A percentile compares a stretch with the other conserved stretches of the same genome.
These are phyloP conservation scores for Malurus alboscapulatus DNA, from an alignment of 2,113 vertebrate species.

Conservation along the genomic window DNA sequence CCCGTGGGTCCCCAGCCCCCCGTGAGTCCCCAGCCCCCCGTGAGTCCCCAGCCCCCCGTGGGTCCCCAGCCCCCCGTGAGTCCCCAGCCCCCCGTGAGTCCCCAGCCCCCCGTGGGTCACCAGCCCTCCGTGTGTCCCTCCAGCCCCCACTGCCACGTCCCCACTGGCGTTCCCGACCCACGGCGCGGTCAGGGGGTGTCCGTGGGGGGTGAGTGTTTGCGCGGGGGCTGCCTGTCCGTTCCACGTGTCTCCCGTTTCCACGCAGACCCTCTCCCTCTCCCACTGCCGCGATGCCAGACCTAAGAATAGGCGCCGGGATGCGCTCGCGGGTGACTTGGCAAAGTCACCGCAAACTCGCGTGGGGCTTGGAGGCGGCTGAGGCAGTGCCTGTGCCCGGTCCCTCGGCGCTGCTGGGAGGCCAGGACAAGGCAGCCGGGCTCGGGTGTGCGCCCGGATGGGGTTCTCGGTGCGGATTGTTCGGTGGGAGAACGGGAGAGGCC, in stretches of 20 bases:
- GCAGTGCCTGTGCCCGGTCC: rapidly evolving
- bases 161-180: rapidly evolving
- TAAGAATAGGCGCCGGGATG: not conserved
- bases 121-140: not conserved
- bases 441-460: not conserved
- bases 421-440: not conserved
- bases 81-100: not conserved
- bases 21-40: no score
- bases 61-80: no score
- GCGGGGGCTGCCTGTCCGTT: not conserved
- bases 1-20: rapidly evolving
- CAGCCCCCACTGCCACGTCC: rapidly evolving
- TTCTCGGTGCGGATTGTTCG: not conserved
- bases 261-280: not conserved
- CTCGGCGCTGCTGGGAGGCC: not conserved
- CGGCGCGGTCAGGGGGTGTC: not conserved
- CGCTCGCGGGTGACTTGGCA: constrained; percentile 2
- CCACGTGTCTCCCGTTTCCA: not conserved
- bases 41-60: no score
- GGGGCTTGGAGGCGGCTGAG: not conserved
- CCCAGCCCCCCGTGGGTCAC: not conserved
- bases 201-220: not conserved
- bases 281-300: not conserved
- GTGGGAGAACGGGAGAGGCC: not conserved
- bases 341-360: not conserved